Evolutionary conservation across 2,113 vertebrate genomes (phyloP).

Genomic region (Periophthalmus modestus): DNA sequence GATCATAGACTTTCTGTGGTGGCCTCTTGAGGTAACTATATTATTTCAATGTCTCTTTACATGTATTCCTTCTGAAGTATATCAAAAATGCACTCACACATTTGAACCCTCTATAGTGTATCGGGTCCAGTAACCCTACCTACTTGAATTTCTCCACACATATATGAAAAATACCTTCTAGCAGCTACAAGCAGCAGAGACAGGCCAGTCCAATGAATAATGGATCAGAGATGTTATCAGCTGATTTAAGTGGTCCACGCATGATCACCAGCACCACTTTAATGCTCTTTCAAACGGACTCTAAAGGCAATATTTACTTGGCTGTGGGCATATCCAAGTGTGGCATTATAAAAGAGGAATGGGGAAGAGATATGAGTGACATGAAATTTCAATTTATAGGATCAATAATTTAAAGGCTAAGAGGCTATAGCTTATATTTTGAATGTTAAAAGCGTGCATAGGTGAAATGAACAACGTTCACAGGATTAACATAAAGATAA

Average conservation of each 20-base stretch:
- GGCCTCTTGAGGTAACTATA: not conserved
- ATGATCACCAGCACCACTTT: constrained; percentile 33
- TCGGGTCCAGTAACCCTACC: not conserved
- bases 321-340: not conserved
- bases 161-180: constrained; percentile 10
- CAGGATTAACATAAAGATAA: constrained; percentile 43
- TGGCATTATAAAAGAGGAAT: constrained; percentile 1
- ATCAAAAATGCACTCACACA: not conserved
- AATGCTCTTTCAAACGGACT: constrained; percentile 24
- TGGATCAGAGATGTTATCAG: constrained; percentile 55
- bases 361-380: constrained; percentile 12
- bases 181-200: constrained; percentile 26
- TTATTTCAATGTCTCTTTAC: not conserved
- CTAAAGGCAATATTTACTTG: not conserved
- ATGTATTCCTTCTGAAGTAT: not conserved
- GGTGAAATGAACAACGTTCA: constrained; percentile 1
- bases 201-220: constrained; percentile 41
- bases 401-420: constrained; percentile 39
- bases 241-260: constrained; percentile 37
- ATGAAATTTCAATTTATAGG: constrained; percentile 30
- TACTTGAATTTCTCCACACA: constrained; percentile 18
- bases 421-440: not conserved
- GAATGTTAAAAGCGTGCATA: constrained; percentile 6
- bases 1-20: constrained; percentile 3
- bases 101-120: not conserved